Evolutionary conservation across 2,888 invertebrate species (phyloP).

Genomic region (Callinectes sapidus): DNA sequence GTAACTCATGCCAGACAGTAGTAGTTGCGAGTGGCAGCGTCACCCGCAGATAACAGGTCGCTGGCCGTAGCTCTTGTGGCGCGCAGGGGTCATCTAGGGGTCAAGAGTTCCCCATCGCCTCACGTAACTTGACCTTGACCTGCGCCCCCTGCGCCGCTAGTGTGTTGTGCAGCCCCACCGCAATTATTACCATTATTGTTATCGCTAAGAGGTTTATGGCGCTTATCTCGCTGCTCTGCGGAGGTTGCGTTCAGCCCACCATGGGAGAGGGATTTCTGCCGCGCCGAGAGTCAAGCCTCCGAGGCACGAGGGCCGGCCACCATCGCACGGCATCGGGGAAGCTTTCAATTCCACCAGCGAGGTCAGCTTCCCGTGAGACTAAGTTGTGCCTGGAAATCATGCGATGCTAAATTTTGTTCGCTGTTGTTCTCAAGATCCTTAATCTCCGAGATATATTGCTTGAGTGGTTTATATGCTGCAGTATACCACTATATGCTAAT

Average conservation of each 20-base stretch:
- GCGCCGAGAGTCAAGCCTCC: not conserved
- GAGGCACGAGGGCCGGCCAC: not conserved
- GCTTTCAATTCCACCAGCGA: not conserved
- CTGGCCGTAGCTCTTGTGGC: conserved; percentile 34
- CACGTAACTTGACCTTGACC: conserved; percentile 44
- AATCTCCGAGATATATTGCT: conserved; percentile 16
- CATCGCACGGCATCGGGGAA: not conserved
- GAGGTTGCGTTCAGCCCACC: conserved; percentile 16
- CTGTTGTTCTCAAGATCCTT: conserved; percentile 42
- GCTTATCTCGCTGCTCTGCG: not conserved
- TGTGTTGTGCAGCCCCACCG: not conserved
- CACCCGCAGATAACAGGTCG: conserved; percentile 43
- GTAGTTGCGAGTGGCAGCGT: conserved; percentile 54
- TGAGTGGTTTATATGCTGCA: conserved; percentile 35
- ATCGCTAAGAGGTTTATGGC: conserved; percentile 31
- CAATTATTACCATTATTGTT: conserved; percentile 25
- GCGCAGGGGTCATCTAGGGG: not conserved
- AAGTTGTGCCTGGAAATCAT: conserved; percentile 53
- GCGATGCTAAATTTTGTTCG: conserved; percentile 28
- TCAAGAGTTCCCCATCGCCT: not conserved
- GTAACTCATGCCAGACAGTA: conserved; percentile 54
- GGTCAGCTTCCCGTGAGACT: conserved; percentile 6
- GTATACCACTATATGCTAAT: conserved; percentile 30
- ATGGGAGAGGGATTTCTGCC: conserved; percentile 17
- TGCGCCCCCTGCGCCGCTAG: not conserved